A percentile compares a stretch with the other conserved stretches of the same genome.
These are phyloP conservation scores for Clepsis dumicolana DNA, from an alignment of 2,888 invertebrate genomes.

Conservation along the genomic window DNA sequence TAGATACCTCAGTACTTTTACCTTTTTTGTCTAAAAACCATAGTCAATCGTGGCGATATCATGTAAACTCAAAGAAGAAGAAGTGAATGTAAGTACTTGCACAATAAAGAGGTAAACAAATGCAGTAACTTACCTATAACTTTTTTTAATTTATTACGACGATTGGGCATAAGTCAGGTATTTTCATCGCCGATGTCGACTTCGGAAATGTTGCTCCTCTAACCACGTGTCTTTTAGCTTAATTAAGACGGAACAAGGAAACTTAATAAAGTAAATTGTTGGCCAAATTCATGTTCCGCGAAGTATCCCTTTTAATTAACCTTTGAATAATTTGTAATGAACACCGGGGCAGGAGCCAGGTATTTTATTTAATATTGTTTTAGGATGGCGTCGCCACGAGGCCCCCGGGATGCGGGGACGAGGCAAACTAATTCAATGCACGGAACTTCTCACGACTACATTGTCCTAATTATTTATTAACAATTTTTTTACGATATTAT, in stretches of 20 bases:
- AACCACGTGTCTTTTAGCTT: constrained; percentile 35
- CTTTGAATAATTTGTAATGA: constrained; percentile 42
- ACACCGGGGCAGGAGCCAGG: constrained; percentile 23
- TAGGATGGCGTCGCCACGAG: constrained; percentile 15
- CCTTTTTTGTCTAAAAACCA: too few species aligned
- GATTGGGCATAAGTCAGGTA: background rate
- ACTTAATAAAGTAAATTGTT: constrained; percentile 40
- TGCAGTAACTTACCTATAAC: too few species aligned
- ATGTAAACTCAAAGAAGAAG: too few species aligned
- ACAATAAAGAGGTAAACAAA: too few species aligned
- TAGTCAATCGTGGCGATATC: too few species aligned
- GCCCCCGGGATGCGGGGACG: background rate
- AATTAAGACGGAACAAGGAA: constrained; percentile 26
- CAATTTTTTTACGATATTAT: too few species aligned
- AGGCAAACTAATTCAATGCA: background rate
- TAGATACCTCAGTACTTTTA: too few species aligned
- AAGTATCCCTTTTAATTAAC: constrained; percentile 42
- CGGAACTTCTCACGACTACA: too few species aligned
- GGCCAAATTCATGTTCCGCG: constrained; percentile 30
- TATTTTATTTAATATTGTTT: constrained; percentile 29
- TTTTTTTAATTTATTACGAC: background rate
- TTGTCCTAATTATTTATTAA: too few species aligned
- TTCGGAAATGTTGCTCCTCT: constrained; percentile 21
- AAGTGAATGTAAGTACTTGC: too few species aligned
- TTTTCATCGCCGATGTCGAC: background rate